phyloP scores from a whole-genome alignment of 2,797 vertebrate species.

The Rhinogobio ventralis region DNA sequence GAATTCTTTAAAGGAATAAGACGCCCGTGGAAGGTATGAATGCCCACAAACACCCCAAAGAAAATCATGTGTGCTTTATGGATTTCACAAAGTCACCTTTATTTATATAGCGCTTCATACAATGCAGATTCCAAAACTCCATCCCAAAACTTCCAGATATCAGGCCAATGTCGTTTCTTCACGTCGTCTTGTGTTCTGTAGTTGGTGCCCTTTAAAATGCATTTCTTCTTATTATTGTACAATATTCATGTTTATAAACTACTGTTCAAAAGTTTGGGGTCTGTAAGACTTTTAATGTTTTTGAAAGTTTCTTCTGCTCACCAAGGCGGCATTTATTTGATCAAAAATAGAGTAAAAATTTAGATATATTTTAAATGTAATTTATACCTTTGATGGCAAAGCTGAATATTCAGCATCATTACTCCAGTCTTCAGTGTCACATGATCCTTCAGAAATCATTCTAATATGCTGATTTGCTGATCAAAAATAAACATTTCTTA shows the following conservation, averaged over 20 bases:
- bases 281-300: neutral
- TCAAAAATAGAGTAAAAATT: too few relatives aligned
- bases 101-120: too few relatives aligned
- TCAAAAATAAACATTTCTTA: neutral
- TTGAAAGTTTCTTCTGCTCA: neutral
- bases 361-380: too few relatives aligned
- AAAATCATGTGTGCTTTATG: neutral
- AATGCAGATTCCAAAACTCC: too few relatives aligned
- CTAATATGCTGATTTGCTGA: neutral
- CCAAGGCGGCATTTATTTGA: neutral
- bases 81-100: neutral
- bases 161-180: too few relatives aligned
- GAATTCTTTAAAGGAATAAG: conserved; percentile 98
- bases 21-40: conserved; percentile 92
- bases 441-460: neutral
- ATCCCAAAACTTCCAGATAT: neutral
- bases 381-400: too few relatives aligned
- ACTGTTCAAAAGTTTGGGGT: neutral
- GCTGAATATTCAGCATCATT: too few relatives aligned
- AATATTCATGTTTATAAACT: neutral
- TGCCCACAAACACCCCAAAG: neutral
- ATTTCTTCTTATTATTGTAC: neutral
- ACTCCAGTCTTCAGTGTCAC: neutral
- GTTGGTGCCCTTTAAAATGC: neutral
- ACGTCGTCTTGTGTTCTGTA: neutral